Percentiles rank a stretch among this genome's conserved stretches.
Evolutionary conservation across 2,888 invertebrate species (phyloP).

Genomic region (Herminia tarsipennalis): DNA sequence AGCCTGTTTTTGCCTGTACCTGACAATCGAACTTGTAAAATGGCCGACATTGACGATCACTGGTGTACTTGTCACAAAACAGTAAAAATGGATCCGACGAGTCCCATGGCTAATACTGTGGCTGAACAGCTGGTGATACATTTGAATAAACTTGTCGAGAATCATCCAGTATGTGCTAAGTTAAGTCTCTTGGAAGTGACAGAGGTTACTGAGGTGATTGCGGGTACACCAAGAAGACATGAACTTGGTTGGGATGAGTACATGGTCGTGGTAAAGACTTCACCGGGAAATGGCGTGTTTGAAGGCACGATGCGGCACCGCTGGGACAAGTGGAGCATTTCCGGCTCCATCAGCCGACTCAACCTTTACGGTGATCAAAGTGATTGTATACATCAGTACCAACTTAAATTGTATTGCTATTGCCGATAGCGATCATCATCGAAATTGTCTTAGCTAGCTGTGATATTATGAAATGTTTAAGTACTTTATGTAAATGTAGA

Average conservation of each 20-base stretch:
- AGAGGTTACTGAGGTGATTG: conserved; percentile 88
- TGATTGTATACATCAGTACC: conserved; percentile 90
- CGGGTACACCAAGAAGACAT: conserved; percentile 62
- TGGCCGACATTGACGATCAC: conserved; percentile 92
- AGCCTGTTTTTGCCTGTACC: conserved; percentile 93
- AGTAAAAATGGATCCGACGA: conserved; percentile 81
- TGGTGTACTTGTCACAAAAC: conserved; percentile 95
- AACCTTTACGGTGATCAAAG: conserved; percentile 94
- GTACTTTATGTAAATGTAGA: conserved; percentile 23
- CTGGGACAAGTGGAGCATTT: conserved; percentile 73
- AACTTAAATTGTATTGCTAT: conserved; percentile 92
- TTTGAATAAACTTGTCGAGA: conserved; percentile 87
- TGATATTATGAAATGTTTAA: conserved; percentile 47
- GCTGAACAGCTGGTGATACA: conserved; percentile 87
- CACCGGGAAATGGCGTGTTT: conserved; percentile 90
- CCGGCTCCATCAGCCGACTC: conserved; percentile 91
- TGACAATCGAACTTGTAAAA: conserved; percentile 89
- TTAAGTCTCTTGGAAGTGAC: conserved; percentile 87
- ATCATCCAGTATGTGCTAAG: conserved; percentile 87
- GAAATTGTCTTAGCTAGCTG: conserved; percentile 40
- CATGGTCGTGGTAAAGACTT: conserved; percentile 86
- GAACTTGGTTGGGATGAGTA: conserved; percentile 85
- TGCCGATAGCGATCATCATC: conserved; percentile 69
- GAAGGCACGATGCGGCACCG: conserved; percentile 90
- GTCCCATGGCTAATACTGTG: conserved; percentile 83